Conservation (phyloP, 2,888 invertebrate species). For the Dendrolimus pini region DNA sequence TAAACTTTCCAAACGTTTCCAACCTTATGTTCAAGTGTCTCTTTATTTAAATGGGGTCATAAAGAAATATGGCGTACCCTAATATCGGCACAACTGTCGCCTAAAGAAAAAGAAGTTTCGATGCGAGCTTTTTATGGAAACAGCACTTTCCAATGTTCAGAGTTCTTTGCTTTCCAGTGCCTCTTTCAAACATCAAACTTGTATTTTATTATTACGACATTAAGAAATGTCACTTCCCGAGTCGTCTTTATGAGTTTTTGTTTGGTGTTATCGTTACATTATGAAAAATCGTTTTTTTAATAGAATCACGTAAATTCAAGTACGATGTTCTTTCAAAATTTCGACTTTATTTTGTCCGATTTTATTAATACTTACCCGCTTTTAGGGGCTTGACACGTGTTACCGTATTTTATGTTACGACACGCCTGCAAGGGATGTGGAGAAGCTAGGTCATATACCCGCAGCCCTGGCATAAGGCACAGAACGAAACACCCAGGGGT, state of each 20-base stretch:
- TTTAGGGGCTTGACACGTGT: no score
- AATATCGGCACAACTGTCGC: slow-evolving; percentile 64
- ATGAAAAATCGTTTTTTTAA: slow-evolving; percentile 16
- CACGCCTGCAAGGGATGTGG: no score
- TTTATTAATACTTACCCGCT: neutral
- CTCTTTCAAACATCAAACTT: slow-evolving; percentile 10
- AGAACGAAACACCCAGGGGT: no score
- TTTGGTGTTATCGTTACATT: slow-evolving; percentile 5
- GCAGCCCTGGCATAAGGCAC: no score
- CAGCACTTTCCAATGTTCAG: slow-evolving; percentile 51
- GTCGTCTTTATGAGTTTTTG: slow-evolving; percentile 12
- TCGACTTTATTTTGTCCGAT: neutral
- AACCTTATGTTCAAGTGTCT: slow-evolving; percentile 43
- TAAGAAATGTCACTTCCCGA: slow-evolving; percentile 11
- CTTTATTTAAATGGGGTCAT: slow-evolving; percentile 64
- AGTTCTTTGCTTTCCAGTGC: slow-evolving; percentile 26
- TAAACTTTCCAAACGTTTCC: slow-evolving; percentile 29
- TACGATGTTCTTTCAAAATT: neutral
- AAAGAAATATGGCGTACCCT: slow-evolving; percentile 54
- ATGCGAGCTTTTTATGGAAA: slow-evolving; percentile 53
- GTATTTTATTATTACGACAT: slow-evolving; percentile 24
- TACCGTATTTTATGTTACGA: no score
- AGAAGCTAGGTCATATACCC: no score
- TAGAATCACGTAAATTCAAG: slow-evolving; percentile 7
- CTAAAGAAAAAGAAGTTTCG: slow-evolving; percentile 55